These are phyloP conservation scores for Ochlodes sylvanus DNA, from an alignment of 2,888 invertebrate genomes.

Conservation along the genomic window DNA sequence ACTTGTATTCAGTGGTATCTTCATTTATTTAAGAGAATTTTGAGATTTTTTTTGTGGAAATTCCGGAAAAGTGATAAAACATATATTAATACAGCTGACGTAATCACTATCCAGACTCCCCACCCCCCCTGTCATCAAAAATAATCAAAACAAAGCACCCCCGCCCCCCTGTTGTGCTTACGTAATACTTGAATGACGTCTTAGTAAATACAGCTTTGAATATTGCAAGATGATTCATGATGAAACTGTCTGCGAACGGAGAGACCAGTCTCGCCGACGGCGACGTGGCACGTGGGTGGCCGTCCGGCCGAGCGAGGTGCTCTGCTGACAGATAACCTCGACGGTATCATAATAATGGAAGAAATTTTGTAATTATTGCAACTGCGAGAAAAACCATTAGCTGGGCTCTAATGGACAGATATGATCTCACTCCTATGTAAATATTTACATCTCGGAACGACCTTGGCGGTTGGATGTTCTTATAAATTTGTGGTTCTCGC, in stretches of 20 bases:
- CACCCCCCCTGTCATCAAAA: too few species aligned
- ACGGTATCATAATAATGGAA: slow-evolving; percentile 7
- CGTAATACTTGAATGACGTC: slow-evolving; percentile 6
- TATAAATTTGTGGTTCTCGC: background rate
- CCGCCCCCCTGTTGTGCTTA: too few species aligned
- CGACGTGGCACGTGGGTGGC: slow-evolving; percentile 7
- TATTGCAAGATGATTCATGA: slow-evolving; percentile 24
- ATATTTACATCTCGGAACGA: slow-evolving; percentile 6
- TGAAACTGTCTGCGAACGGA: slow-evolving; percentile 19
- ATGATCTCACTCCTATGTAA: slow-evolving; percentile 1
- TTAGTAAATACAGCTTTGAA: slow-evolving; percentile 18
- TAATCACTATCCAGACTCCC: too few species aligned
- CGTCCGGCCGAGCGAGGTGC: slow-evolving; percentile 10
- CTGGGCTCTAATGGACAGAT: background rate
- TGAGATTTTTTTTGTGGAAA: too few species aligned
- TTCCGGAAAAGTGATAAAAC: too few species aligned
- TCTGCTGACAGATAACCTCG: background rate
- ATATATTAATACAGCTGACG: too few species aligned
- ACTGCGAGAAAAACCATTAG: slow-evolving; percentile 1
- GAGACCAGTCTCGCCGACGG: slow-evolving; percentile 28
- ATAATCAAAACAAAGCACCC: too few species aligned
- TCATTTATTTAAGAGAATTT: too few species aligned
- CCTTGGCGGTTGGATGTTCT: background rate
- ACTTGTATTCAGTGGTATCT: too few species aligned
- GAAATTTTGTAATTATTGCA: slow-evolving; percentile 12